These are phyloP conservation scores for Cheilosia soror DNA, from an alignment of 2,888 invertebrate genomes.

Conservation along the genomic window DNA sequence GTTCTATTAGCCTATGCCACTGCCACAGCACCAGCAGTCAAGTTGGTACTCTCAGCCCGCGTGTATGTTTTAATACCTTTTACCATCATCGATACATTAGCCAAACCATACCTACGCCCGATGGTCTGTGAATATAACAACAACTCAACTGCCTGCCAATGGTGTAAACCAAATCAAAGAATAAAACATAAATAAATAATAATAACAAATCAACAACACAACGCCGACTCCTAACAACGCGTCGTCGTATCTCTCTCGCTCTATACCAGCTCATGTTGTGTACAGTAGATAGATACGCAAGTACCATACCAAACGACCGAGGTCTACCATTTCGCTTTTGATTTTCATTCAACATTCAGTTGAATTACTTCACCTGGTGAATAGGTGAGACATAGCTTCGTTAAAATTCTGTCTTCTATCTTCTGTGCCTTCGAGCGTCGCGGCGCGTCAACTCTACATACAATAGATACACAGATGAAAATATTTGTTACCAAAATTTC, in stretches of 20 bases:
- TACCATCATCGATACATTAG: slow-evolving; percentile 57
- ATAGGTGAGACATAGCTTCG: slow-evolving; percentile 71
- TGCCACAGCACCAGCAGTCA: neutral
- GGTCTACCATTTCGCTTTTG: slow-evolving; percentile 75
- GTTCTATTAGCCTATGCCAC: slow-evolving; percentile 28
- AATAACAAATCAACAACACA: slow-evolving; percentile 71
- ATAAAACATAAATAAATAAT: slow-evolving; percentile 67
- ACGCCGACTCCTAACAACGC: slow-evolving; percentile 60
- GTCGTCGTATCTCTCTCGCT: slow-evolving; percentile 23
- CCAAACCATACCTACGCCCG: slow-evolving; percentile 28
- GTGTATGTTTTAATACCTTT: slow-evolving; percentile 20
- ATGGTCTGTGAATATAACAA: slow-evolving; percentile 47
- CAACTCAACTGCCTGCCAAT: slow-evolving; percentile 38
- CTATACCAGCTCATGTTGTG: slow-evolving; percentile 17
- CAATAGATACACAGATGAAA: slow-evolving; percentile 17
- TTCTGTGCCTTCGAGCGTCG: slow-evolving; percentile 45
- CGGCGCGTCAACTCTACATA: slow-evolving; percentile 2
- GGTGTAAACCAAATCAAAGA: slow-evolving; percentile 31
- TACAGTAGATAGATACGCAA: slow-evolving; percentile 32
- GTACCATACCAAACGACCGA: slow-evolving; percentile 41
- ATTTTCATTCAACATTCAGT: slow-evolving; percentile 83
- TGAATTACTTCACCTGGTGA: slow-evolving; percentile 82
- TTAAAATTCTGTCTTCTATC: slow-evolving; percentile 5
- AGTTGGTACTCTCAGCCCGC: neutral
- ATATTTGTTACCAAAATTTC: slow-evolving; percentile 8